Evolutionary conservation across 2,797 vertebrate species (phyloP).

Genomic region (Poecilia wingei): DNA sequence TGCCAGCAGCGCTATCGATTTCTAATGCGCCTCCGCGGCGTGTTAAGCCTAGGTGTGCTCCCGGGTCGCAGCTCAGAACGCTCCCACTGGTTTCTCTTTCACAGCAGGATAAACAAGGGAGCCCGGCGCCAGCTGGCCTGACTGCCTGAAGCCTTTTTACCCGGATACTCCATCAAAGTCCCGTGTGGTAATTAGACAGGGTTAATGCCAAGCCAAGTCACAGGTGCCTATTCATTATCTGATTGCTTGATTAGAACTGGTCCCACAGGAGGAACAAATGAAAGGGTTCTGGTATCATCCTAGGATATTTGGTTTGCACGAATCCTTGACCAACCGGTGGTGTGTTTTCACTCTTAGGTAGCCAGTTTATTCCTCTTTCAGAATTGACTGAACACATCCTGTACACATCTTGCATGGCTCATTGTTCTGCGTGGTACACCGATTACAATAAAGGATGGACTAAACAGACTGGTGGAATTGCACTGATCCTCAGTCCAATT

Average conservation of each 20-base stretch:
- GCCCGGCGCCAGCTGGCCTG: slow-evolving; percentile 57
- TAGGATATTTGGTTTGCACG: slow-evolving; percentile 1
- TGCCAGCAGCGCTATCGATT: slow-evolving; percentile 57
- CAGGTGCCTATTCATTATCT: slow-evolving; percentile 58
- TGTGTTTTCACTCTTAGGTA: slow-evolving; percentile 32
- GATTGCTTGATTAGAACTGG: slow-evolving; percentile 43
- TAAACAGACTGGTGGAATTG: slow-evolving; percentile 52
- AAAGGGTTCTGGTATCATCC: slow-evolving; percentile 20
- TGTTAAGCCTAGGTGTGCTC: slow-evolving; percentile 37
- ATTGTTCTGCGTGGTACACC: slow-evolving; percentile 59
- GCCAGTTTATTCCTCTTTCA: slow-evolving; percentile 42
- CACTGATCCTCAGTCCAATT: slow-evolving; percentile 70
- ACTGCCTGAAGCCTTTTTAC: slow-evolving; percentile 49
- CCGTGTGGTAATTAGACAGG: slow-evolving; percentile 65
- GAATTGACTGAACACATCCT: slow-evolving; percentile 29
- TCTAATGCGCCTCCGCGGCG: slow-evolving; percentile 26
- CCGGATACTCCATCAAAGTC: slow-evolving; percentile 64
- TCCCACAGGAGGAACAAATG: slow-evolving; percentile 27
- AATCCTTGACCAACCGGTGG: slow-evolving; percentile 13
- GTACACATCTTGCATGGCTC: slow-evolving; percentile 27
- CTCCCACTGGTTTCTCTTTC: slow-evolving; percentile 50
- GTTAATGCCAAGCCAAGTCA: slow-evolving; percentile 59
- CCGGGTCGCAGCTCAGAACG: slow-evolving; percentile 54
- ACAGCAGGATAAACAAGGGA: slow-evolving; percentile 46
- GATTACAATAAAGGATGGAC: slow-evolving; percentile 67